These are phyloP conservation scores for Drosophila hamatofila DNA, from an alignment of 2,888 invertebrate genomes.

Conservation along the genomic window DNA sequence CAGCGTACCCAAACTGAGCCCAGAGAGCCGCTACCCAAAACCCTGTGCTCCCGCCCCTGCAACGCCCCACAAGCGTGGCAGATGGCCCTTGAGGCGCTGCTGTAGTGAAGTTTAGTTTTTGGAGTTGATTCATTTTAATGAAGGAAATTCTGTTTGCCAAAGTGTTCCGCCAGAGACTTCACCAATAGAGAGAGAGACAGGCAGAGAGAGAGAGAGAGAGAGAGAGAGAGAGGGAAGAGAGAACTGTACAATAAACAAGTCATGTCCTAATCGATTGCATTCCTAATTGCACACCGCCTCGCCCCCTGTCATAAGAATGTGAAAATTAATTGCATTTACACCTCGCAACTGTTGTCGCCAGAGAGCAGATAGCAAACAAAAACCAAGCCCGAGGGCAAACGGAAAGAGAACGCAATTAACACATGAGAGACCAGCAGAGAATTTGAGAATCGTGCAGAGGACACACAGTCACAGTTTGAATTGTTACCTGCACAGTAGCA, in stretches of 20 bases:
- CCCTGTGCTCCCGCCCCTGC: background rate
- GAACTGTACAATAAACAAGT: slow-evolving; percentile 20
- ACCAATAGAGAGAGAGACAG: background rate
- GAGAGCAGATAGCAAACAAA: slow-evolving; percentile 35
- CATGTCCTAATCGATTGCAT: slow-evolving; percentile 30
- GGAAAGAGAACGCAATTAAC: slow-evolving; percentile 47
- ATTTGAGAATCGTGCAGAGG: background rate
- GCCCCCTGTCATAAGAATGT: slow-evolving; percentile 27
- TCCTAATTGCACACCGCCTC: slow-evolving; percentile 26
- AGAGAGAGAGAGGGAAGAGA: slow-evolving; percentile 1
- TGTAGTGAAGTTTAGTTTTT: slow-evolving; percentile 61
- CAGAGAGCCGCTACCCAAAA: background rate
- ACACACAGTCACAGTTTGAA: background rate
- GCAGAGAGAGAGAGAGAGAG: background rate
- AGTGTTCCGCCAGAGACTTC: slow-evolving; percentile 52
- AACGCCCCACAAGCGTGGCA: slow-evolving; percentile 10
- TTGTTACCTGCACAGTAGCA: slow-evolving; percentile 61
- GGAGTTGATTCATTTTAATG: slow-evolving; percentile 70
- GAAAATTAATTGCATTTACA: slow-evolving; percentile 62
- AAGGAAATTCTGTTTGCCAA: slow-evolving; percentile 63
- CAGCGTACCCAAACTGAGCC: slow-evolving; percentile 5
- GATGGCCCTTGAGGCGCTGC: slow-evolving; percentile 52
- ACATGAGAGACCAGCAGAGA: slow-evolving; percentile 28
- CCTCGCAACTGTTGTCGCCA: slow-evolving; percentile 45
- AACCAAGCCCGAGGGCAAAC: slow-evolving; percentile 22